Evolutionary conservation across 2,888 invertebrate species (phyloP).

Genomic region (Eugnorisma glareosa): DNA sequence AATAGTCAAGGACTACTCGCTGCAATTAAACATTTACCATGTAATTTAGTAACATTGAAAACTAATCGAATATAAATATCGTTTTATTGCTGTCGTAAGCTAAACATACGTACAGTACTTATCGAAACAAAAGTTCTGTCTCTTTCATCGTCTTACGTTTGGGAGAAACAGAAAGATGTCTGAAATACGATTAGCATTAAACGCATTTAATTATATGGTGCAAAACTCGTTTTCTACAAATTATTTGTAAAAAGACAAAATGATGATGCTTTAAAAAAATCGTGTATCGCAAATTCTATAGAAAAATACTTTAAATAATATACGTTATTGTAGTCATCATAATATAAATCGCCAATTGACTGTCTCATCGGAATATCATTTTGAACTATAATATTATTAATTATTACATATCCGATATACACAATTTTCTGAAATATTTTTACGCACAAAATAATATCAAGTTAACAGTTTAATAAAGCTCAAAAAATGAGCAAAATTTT

Average conservation of each 20-base stretch:
- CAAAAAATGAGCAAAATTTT: slow-evolving; percentile 52
- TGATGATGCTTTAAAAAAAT: slow-evolving; percentile 38
- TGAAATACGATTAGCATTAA: not conserved
- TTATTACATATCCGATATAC: slow-evolving; percentile 82
- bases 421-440: slow-evolving; percentile 79
- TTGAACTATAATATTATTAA: slow-evolving; percentile 73
- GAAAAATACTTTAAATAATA: slow-evolving; percentile 31
- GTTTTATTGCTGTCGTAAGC: not conserved
- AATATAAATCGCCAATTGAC: slow-evolving; percentile 69
- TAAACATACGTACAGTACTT: too few relatives aligned
- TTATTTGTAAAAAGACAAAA: slow-evolving; percentile 51
- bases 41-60: not conserved
- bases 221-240: not conserved
- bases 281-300: slow-evolving; percentile 53
- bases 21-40: not conserved
- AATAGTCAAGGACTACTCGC: not conserved
- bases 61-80: not conserved
- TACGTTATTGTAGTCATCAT: slow-evolving; percentile 36
- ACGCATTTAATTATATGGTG: not conserved
- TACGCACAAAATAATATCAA: slow-evolving; percentile 80
- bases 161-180: not conserved
- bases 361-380: slow-evolving; percentile 81
- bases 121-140: not conserved
- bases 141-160: not conserved
- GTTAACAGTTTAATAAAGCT: slow-evolving; percentile 68